Base-by-base conservation (phyloP, 2,888 invertebrate genomes). In the Horisme vitalbata region DNA sequence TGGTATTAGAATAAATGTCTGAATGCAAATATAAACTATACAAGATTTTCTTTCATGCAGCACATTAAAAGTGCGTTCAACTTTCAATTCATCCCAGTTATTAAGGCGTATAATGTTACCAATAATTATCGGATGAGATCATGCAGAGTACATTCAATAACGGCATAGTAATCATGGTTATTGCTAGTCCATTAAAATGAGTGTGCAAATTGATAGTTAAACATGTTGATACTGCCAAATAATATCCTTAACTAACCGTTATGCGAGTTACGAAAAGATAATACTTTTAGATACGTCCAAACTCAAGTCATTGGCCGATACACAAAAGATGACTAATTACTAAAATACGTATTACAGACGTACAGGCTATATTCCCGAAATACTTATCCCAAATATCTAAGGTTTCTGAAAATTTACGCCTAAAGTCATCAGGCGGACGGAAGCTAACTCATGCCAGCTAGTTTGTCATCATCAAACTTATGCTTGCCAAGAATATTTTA, bases 41-140 rank as follows among this genome's bases (percentile, higher is more conserved):
- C 60, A 63, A 41, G 13, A 52, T 59, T 63, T 57, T 65, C 43
- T 62, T 63, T 56, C 58, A 63, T 70, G 62, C 60, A 63, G 59
- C 57, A 46, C 69, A 75, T 77, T 77, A 75, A 64, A 35, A 64
- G 77, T 65, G 31, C 77, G 59, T 75, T 79, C 64, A 75, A 72
- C 75, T 63, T 56, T 44, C 31, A 52, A 62, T 62, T 58, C 62
- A 61, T 45, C 56, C 52, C 53, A 52, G 37, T 43, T 44, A 48
- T 41, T 41, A 35, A 30, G 31, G 34, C 38, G 45, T 38, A 32
- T 45, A 52, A 52, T 37, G 45, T 45, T 47, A 44, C 41, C 23
- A 33, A 39, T 52, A 48, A 52, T 57, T 48, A 48, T 47, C 43
- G 15, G 43, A 54, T 54, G 52, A 52, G 54, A 52, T 54, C 54